phyloP scores from a whole-genome alignment of 37 sponge, comb jelly and placozoan genomes.

The Halisarca cf. caerulea region DNA sequence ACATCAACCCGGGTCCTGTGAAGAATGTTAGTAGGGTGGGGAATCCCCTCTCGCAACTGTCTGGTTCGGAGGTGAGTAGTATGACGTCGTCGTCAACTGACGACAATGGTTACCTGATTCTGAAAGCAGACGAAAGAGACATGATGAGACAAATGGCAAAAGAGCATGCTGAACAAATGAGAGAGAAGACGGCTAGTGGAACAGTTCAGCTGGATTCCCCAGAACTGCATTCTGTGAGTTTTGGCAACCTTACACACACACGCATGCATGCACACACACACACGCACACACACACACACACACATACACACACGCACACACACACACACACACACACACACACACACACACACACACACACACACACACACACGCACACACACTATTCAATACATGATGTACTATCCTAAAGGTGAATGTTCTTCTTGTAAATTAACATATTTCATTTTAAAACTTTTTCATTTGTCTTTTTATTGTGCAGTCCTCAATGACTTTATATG shows the following conservation, averaged over 20 bases:
- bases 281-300: slow-evolving; percentile 22
- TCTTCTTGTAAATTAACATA: too few relatives aligned
- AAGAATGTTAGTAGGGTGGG: not conserved
- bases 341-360: slow-evolving; percentile 15
- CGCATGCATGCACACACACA: not conserved
- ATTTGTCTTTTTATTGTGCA: too few relatives aligned
- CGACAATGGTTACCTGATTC: slow-evolving; percentile 19
- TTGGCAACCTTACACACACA: not conserved
- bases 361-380: not conserved
- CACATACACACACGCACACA: slow-evolving; percentile 19
- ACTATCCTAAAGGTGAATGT: too few relatives aligned
- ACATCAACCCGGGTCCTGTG: slow-evolving; percentile 21
- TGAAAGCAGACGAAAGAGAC: slow-evolving; percentile 4
- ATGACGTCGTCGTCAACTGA: not conserved
- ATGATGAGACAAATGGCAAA: too few relatives aligned
- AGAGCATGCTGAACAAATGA: too few relatives aligned
- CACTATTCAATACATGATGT: not conserved
- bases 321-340: not conserved
- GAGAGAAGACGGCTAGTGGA: too few relatives aligned
- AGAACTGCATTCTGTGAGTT: too few relatives aligned
- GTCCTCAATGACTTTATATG: too few relatives aligned
- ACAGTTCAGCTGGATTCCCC: too few relatives aligned
- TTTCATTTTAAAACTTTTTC: too few relatives aligned
- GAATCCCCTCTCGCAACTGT: not conserved
- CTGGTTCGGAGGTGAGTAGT: not conserved